phyloP scores from a whole-genome alignment of 2,888 invertebrate genomes.

The Callyntrura guangdongensis region DNA sequence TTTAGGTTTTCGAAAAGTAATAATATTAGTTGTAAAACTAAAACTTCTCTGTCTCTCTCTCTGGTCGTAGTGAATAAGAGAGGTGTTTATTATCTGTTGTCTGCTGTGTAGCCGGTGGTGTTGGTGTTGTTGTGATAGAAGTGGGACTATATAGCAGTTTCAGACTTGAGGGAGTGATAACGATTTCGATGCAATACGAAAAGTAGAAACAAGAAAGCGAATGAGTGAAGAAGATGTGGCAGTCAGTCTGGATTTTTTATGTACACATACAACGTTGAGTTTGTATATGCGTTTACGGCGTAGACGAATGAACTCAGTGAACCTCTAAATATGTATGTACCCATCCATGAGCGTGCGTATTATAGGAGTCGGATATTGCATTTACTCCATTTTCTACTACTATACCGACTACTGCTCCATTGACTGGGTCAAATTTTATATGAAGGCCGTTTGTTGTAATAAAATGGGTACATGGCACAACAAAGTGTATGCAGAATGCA shows the following conservation, averaged over 20 bases:
- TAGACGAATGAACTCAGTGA: constrained; percentile 59
- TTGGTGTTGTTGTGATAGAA: not conserved
- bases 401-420: not conserved
- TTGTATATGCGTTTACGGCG: not conserved
- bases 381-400: constrained; percentile 31
- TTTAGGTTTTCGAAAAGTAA: constrained; percentile 55
- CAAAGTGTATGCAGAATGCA: constrained; percentile 37
- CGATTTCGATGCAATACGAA: constrained; percentile 4
- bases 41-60: not conserved
- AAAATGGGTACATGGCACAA: constrained; percentile 65
- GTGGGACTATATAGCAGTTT: not conserved
- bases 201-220: constrained; percentile 57
- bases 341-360: constrained; percentile 61
- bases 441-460: constrained; percentile 76
- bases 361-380: constrained; percentile 30
- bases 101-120: not conserved
- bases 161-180: not conserved
- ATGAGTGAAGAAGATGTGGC: constrained; percentile 56
- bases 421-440: constrained; percentile 73
- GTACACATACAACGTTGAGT: not conserved
- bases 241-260: constrained; percentile 32
- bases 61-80: constrained; percentile 31
- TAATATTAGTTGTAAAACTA: not conserved
- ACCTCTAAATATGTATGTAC: constrained; percentile 55
- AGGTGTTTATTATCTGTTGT: constrained; percentile 25